Conservation (phyloP, 1,140 invertebrate species). For the Orchesella cincta region DNA sequence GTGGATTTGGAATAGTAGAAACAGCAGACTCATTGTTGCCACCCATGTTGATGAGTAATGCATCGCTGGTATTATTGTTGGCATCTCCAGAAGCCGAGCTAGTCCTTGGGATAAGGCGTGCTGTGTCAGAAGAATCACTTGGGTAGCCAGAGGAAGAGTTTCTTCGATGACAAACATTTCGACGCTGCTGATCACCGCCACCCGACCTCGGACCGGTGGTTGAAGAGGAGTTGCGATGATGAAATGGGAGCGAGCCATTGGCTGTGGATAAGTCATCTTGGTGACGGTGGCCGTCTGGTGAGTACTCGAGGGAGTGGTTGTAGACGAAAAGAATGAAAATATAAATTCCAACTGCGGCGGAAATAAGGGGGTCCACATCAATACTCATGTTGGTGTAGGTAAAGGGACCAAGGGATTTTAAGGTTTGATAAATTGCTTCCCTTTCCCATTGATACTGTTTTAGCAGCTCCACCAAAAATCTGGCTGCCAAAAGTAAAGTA, state of each 20-base stretch:
- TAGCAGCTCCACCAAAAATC: slow-evolving; percentile 25
- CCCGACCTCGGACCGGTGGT: background rate
- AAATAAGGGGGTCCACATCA: slow-evolving; percentile 14
- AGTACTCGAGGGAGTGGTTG: slow-evolving; percentile 31
- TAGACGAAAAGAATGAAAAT: slow-evolving; percentile 28
- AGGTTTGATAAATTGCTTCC: background rate
- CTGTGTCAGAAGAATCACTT: slow-evolving; percentile 17
- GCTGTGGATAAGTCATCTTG: background rate
- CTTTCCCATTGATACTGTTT: slow-evolving; percentile 24
- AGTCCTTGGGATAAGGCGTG: background rate
- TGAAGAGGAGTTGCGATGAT: background rate
- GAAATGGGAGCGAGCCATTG: background rate
- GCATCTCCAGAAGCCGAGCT: slow-evolving; percentile 1
- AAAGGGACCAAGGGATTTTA: slow-evolving; percentile 9
- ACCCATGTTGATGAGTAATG: background rate
- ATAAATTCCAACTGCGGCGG: slow-evolving; percentile 26
- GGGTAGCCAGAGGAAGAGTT: slow-evolving; percentile 4
- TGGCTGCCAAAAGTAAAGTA: slow-evolving; percentile 3
- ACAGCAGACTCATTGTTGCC: background rate
- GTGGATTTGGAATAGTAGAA: background rate
- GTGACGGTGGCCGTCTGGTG: slow-evolving; percentile 5
- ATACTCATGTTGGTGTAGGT: slow-evolving; percentile 15
- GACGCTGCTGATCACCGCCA: background rate
- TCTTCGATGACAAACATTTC: background rate
- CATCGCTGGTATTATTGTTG: slow-evolving; percentile 16